phyloP scores from a whole-genome alignment of 2,797 vertebrate species.

The Eupleurogrammus muticus region DNA sequence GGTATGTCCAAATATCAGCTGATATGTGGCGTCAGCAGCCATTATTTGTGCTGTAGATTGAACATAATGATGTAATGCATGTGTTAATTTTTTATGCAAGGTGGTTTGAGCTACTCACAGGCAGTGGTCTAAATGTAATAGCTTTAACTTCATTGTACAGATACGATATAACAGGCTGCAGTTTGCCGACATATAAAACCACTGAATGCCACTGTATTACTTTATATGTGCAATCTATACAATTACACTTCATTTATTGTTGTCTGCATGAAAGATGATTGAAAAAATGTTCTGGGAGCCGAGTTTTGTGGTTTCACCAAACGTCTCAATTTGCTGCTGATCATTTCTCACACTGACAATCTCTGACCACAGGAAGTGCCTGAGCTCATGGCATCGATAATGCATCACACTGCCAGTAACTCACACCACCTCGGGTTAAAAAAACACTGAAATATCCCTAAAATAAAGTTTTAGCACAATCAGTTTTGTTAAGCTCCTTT shows the following conservation, averaged over 20 bases:
- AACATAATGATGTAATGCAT: too few relatives aligned
- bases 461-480: too few relatives aligned
- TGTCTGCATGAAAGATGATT: not conserved
- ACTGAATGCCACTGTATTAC: not conserved
- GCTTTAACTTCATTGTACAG: not conserved
- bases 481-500: not conserved
- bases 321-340: not conserved
- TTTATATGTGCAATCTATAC: not conserved
- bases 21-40: not conserved
- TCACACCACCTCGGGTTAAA: not conserved
- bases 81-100: not conserved
- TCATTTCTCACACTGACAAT: slow-evolving; percentile 4
- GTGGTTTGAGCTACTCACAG: not conserved
- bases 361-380: not conserved
- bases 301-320: slow-evolving; percentile 4
- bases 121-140: not conserved
- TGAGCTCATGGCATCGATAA: not conserved
- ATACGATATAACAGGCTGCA: not conserved
- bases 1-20: slow-evolving; percentile 30
- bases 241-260: not conserved
- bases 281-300: not conserved
- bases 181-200: not conserved
- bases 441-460: not conserved
- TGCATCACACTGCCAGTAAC: not conserved
- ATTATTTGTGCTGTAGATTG: not conserved